Percentiles rank a stretch among this genome's conserved stretches.
These are phyloP conservation scores for Vanessa tameamea DNA, from an alignment of 1,140 invertebrate species.

Conservation along the genomic window DNA sequence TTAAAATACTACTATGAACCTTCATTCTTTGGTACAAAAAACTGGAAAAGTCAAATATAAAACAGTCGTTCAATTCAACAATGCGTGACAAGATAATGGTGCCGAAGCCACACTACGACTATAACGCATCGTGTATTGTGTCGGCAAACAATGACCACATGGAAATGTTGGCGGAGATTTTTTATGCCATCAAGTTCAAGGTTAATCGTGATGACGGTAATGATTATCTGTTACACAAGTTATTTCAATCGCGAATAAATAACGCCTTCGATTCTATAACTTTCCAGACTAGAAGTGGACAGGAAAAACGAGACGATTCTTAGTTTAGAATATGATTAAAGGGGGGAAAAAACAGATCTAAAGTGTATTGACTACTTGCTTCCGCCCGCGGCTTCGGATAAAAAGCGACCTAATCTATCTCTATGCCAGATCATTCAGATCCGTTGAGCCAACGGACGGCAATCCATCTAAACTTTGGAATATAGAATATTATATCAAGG, in stretches of 20 bases:
- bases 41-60: neutral
- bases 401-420: too few relatives aligned
- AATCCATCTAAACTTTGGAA: too few relatives aligned
- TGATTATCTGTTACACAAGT: conserved; percentile 5
- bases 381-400: too few relatives aligned
- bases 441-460: too few relatives aligned
- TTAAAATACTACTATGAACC: neutral
- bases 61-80: conserved; percentile 21
- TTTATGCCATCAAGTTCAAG: conserved; percentile 38
- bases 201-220: conserved; percentile 18
- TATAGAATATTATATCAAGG: too few relatives aligned
- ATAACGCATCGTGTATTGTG: conserved; percentile 32
- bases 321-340: too few relatives aligned
- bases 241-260: neutral
- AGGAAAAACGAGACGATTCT: too few relatives aligned
- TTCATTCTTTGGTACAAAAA: neutral
- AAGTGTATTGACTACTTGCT: too few relatives aligned
- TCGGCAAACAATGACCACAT: conserved; percentile 38
- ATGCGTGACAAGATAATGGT: conserved; percentile 33
- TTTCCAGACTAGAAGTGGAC: neutral
- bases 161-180: conserved; percentile 33
- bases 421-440: too few relatives aligned
- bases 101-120: conserved; percentile 23
- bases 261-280: neutral
- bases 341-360: too few relatives aligned